These are phyloP conservation scores for Drosophila subquinaria DNA, from an alignment of 2,888 invertebrate genomes.

Conservation along the genomic window DNA sequence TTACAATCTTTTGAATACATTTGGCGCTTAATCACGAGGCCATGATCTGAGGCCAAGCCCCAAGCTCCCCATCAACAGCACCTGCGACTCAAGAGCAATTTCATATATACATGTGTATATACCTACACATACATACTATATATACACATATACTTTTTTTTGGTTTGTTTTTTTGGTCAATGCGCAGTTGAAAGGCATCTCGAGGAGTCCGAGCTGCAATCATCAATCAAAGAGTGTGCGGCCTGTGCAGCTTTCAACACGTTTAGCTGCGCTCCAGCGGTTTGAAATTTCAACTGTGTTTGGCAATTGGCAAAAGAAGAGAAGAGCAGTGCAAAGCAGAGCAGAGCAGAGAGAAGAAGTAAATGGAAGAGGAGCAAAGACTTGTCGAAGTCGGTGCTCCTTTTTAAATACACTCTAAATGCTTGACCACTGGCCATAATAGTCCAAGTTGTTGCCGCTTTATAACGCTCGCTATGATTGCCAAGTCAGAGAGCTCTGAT, in stretches of 20 bases:
- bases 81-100: constrained; percentile 41
- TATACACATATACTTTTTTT: background rate
- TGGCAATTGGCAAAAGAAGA: constrained; percentile 1
- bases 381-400: constrained; percentile 30
- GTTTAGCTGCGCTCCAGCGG: constrained; percentile 73
- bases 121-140: background rate
- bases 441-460: constrained; percentile 68
- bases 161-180: constrained; percentile 45
- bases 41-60: constrained; percentile 61
- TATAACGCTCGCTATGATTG: constrained; percentile 53
- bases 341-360: background rate
- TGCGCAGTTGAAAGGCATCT: constrained; percentile 71
- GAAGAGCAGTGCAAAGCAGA: background rate
- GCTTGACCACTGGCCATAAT: constrained; percentile 77
- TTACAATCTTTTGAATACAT: constrained; percentile 82
- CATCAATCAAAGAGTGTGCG: constrained; percentile 74
- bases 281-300: constrained; percentile 68
- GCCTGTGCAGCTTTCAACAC: constrained; percentile 73
- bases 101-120: constrained; percentile 1
- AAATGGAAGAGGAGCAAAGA: background rate
- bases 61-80: constrained; percentile 24
- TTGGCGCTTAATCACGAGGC: constrained; percentile 81
- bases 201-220: constrained; percentile 68
- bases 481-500: constrained; percentile 44
- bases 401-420: constrained; percentile 66